Evolutionary conservation across 2,888 invertebrate genomes (phyloP).

Genomic region (Drosophila putrida): DNA sequence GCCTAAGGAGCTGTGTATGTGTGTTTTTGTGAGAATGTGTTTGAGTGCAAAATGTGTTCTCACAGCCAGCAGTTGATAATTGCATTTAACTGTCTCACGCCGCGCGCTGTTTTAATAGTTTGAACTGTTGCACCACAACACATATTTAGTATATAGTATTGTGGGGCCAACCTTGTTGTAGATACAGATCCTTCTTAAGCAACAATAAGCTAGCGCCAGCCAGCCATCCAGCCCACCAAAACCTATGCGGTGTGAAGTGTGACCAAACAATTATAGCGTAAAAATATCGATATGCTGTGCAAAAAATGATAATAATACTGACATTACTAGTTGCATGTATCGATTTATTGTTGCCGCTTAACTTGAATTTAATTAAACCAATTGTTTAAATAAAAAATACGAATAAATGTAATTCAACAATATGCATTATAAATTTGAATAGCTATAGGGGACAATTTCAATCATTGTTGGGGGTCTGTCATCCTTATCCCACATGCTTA

Average conservation of each 20-base stretch:
- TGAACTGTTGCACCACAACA: conserved; percentile 75
- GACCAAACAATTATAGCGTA: neutral
- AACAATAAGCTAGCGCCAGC: conserved; percentile 59
- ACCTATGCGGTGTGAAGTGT: conserved; percentile 23
- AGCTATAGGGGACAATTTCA: no score
- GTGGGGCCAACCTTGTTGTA: conserved; percentile 65
- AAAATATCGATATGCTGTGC: neutral
- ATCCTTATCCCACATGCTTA: no score
- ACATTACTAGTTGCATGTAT: neutral
- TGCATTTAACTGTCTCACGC: conserved; percentile 57
- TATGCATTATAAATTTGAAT: no score
- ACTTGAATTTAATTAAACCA: neutral
- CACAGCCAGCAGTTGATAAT: conserved; percentile 45
- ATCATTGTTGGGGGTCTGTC: no score
- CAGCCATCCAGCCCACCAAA: conserved; percentile 55
- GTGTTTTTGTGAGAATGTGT: conserved; percentile 1
- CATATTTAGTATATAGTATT: conserved; percentile 64
- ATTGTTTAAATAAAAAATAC: no score
- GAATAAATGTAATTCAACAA: no score
- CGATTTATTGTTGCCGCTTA: neutral
- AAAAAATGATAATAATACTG: neutral
- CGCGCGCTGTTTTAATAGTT: conserved; percentile 60
- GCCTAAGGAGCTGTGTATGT: no score
- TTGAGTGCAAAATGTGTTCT: conserved; percentile 13
- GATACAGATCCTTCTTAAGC: conserved; percentile 61